A percentile compares a stretch with the other conserved stretches of the same genome.
Conservation (phyloP, 1,140 invertebrate species). For the Apis laboriosa region DNA sequence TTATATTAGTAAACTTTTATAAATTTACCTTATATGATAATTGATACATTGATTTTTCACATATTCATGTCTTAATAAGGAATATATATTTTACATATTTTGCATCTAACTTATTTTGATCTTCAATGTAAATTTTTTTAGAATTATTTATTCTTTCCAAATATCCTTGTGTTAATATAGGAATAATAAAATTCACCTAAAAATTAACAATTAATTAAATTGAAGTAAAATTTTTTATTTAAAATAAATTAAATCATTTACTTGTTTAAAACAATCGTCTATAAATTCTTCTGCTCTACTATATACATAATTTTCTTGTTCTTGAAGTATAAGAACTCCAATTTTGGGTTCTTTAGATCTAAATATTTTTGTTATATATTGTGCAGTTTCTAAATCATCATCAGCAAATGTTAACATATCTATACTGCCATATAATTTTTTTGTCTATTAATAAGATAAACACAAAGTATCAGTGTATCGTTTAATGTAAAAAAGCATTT, state of each 20-base stretch:
- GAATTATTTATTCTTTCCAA: conserved; percentile 59
- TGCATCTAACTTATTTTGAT: conserved; percentile 60
- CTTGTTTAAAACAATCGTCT: conserved; percentile 74
- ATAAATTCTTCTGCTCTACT: conserved; percentile 71
- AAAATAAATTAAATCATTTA: conserved; percentile 29
- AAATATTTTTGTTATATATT: conserved; percentile 67
- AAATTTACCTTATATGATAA: conserved; percentile 68
- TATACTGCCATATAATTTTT: conserved; percentile 63
- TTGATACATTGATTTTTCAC: conserved; percentile 68
- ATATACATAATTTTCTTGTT: conserved; percentile 71
- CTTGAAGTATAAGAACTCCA: conserved; percentile 72
- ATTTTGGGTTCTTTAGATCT: conserved; percentile 69
- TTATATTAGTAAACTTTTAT: background rate
- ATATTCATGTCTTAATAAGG: conserved; percentile 69
- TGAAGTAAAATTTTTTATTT: background rate
- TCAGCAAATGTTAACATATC: conserved; percentile 72
- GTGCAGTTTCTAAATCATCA: conserved; percentile 61
- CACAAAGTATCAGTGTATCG: conserved; percentile 5
- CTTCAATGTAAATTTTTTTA: conserved; percentile 20
- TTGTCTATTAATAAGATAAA: conserved; percentile 21
- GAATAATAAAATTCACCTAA: conserved; percentile 73
- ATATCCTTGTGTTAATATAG: conserved; percentile 71
- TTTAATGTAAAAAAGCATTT: background rate
- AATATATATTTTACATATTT: conserved; percentile 74
- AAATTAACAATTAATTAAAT: conserved; percentile 4